Percentiles rank a stretch among this genome's conserved stretches.
Conservation (phyloP, 2,888 invertebrate species). For the Parascotia fuliginaria region DNA sequence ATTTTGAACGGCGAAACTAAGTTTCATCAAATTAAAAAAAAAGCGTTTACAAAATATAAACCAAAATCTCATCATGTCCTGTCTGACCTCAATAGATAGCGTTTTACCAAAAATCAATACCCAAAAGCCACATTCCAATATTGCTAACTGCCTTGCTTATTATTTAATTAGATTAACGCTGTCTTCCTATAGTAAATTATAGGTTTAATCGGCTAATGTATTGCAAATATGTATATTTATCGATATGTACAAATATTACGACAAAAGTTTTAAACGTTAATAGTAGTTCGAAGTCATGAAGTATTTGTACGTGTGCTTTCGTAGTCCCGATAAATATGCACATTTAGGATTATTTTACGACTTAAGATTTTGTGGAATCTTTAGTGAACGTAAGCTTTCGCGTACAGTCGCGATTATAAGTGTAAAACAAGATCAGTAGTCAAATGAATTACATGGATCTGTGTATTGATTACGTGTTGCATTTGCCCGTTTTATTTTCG, state of each 20-base stretch:
- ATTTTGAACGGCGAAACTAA: slow-evolving; percentile 50
- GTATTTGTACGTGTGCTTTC: slow-evolving; percentile 26
- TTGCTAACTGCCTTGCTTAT: slow-evolving; percentile 48
- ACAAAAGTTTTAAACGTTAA: slow-evolving; percentile 17
- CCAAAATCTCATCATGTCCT: slow-evolving; percentile 55
- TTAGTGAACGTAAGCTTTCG: slow-evolving; percentile 19
- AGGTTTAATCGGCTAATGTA: slow-evolving; percentile 47
- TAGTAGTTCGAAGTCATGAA: slow-evolving; percentile 20
- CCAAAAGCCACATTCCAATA: slow-evolving; percentile 63
- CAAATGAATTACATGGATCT: background rate
- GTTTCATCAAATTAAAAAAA: slow-evolving; percentile 48
- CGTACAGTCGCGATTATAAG: slow-evolving; percentile 26
- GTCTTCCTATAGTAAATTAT: slow-evolving; percentile 72
- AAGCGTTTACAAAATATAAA: slow-evolving; percentile 45
- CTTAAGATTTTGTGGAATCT: slow-evolving; percentile 33
- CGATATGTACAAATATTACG: slow-evolving; percentile 29
- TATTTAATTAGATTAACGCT: slow-evolving; percentile 51
- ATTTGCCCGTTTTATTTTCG: background rate
- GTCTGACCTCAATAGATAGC: slow-evolving; percentile 49
- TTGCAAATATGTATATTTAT: slow-evolving; percentile 39
- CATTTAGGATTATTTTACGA: slow-evolving; percentile 28
- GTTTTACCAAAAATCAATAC: slow-evolving; percentile 59
- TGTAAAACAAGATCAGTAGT: slow-evolving; percentile 10
- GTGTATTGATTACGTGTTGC: background rate
- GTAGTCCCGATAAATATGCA: slow-evolving; percentile 37